Evolutionary conservation across 2,797 vertebrate species (phyloP).

Genomic region (Podargus strigoides): DNA sequence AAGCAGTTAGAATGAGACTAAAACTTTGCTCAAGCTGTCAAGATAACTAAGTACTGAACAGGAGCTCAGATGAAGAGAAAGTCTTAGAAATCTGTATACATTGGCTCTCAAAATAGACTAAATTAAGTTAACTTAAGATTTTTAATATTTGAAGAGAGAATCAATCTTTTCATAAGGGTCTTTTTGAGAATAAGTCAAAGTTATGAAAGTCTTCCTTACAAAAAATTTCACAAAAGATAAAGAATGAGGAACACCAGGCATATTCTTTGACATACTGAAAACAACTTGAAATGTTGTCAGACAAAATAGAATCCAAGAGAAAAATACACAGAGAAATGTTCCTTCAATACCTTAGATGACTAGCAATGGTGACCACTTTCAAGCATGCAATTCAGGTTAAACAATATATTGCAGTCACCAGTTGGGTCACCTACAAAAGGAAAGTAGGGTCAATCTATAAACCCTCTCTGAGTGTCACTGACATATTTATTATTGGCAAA

Average conservation of each 20-base stretch:
- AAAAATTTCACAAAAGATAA: not conserved
- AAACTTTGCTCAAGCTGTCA: not conserved
- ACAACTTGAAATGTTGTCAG: not conserved
- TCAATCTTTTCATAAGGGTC: not conserved
- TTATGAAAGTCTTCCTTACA: not conserved
- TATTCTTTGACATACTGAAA: not conserved
- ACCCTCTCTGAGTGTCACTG: not conserved
- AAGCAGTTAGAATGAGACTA: not conserved
- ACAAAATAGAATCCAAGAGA: not conserved
- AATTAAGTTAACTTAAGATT: not conserved
- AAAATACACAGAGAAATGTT: not conserved
- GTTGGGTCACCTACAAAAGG: not conserved
- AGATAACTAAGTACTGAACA: not conserved
- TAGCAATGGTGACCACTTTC: not conserved
- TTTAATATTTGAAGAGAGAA: not conserved
- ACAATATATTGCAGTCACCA: not conserved
- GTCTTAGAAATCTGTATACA: not conserved
- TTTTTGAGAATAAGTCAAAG: not conserved
- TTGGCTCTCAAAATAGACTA: not conserved
- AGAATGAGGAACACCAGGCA: not conserved
- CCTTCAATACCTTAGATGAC: not conserved
- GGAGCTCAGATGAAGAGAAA: not conserved
- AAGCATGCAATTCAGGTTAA: constrained; percentile 2
- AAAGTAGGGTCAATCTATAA: not conserved
- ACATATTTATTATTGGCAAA: not conserved